Evolutionary conservation across 2,113 vertebrate genomes (phyloP), one percentile per base, ranked within the genome.

Genomic region (Myotis yumanensis): DNA sequence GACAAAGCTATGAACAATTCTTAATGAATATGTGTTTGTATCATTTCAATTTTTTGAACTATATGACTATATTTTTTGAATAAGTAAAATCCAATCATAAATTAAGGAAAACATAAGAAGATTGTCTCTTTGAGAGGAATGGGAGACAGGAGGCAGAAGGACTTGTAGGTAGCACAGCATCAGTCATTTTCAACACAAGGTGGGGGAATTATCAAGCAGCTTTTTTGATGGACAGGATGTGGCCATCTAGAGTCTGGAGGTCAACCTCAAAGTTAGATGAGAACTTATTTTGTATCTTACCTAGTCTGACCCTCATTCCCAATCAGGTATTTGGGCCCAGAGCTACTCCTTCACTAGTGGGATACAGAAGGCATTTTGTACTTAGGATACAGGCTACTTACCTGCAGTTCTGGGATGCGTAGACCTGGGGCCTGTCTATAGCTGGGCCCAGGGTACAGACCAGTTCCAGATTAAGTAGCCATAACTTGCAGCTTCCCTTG

Each of bases 11-110:
- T 3, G 1, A 80, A 5, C 22, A 86, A 85, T 75, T 93, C 62
- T 91, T 9, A 84, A 80, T 82, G 4, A 84, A 76, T 75, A 9
- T 25, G 66, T 51, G 94, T 76, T 90, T 85, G 54, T 83, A 35
- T 48, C 51, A 57, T 73, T 89, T 96, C 73, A 5, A 64, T 48
- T 91, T 28, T 90, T 93, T 92, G 18, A 86, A 59, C 14, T n/a
- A 52, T 46, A 22, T 79, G 40, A 59, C 46, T 89, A 37, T 54
- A 71, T 73, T 48, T 87, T 52, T 35, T 89, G 7, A 46, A 85
- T 84, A 40, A 91, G 73, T 82, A 85, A 95, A 93, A 86, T 46
- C 73, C 35, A 86, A 59, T 7, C 46, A 64, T 8, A 93, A 46
- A 83, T 37, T 64, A 43, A 28, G 51, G 35, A 25, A 10, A 69